Conservation (phyloP, 1,140 invertebrate species). For the Leptoteleia sp. region DNA sequence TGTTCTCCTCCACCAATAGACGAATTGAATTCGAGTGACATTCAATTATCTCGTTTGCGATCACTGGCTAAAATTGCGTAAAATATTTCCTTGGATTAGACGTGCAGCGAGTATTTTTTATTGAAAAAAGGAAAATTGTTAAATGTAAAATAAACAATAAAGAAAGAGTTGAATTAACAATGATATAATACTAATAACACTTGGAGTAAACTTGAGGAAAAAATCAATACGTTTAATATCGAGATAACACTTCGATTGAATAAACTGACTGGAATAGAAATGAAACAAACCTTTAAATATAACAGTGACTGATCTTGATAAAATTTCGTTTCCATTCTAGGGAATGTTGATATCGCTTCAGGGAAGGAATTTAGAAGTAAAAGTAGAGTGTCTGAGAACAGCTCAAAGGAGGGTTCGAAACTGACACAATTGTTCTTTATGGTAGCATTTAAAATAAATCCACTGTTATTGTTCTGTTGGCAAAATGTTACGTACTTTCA, state of each 20-base stretch:
- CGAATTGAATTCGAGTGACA: too few relatives aligned
- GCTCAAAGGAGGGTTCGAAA: constrained; percentile 91
- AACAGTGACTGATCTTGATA: constrained; percentile 81
- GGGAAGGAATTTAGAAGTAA: constrained; percentile 84
- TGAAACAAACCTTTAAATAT: constrained; percentile 51
- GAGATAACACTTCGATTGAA: neutral
- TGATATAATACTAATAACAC: too few relatives aligned
- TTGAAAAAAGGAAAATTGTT: too few relatives aligned
- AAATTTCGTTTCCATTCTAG: constrained; percentile 84
- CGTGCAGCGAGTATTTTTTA: too few relatives aligned
- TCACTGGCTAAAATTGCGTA: too few relatives aligned
- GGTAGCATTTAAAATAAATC: constrained; percentile 87
- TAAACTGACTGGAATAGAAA: neutral
- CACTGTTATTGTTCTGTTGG: constrained; percentile 85
- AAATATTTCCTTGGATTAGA: too few relatives aligned
- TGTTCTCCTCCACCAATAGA: too few relatives aligned
- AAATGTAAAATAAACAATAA: too few relatives aligned
- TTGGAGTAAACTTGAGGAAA: too few relatives aligned
- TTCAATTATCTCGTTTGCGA: too few relatives aligned
- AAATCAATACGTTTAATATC: neutral
- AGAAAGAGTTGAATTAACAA: too few relatives aligned
- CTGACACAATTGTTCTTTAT: constrained; percentile 86
- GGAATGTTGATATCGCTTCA: constrained; percentile 40
- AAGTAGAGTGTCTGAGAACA: constrained; percentile 87
- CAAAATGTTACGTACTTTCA: constrained; percentile 3